Conservation (phyloP, 2,797 vertebrate species). For the Tapirus indicus region DNA sequence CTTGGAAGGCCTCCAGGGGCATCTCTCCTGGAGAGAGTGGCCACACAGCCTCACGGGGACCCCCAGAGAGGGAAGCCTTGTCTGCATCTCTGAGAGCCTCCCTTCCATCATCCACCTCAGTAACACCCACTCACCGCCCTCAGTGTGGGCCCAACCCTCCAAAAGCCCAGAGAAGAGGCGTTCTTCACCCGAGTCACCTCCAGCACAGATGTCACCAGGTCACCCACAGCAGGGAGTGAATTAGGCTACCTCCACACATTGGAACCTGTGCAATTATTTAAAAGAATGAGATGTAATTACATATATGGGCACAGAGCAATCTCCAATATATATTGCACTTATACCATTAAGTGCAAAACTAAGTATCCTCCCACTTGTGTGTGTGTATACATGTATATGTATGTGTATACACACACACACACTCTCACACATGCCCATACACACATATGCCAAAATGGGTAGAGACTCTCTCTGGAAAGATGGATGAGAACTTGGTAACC, state of each 20-base stretch:
- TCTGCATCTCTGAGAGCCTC: background rate
- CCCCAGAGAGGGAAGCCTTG: accelerated
- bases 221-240: accelerated
- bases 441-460: no score
- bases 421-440: no score
- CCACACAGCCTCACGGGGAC: background rate
- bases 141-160: no score
- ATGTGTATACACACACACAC: no score
- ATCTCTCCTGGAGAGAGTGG: no score
- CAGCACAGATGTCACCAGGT: background rate
- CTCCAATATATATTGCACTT: no score
- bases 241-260: accelerated
- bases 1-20: background rate
- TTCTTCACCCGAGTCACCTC: background rate
- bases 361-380: background rate
- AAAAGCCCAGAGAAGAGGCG: background rate
- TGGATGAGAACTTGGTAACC: background rate
- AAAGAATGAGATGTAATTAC: no score
- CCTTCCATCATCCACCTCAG: background rate
- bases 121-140: accelerated
- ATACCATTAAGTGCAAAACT: background rate
- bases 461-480: background rate
- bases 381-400: background rate
- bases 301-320: background rate
- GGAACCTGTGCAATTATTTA: background rate